These are phyloP conservation scores for Chaenogobius annularis DNA, from an alignment of 2,113 vertebrate species.

Conservation along the genomic window DNA sequence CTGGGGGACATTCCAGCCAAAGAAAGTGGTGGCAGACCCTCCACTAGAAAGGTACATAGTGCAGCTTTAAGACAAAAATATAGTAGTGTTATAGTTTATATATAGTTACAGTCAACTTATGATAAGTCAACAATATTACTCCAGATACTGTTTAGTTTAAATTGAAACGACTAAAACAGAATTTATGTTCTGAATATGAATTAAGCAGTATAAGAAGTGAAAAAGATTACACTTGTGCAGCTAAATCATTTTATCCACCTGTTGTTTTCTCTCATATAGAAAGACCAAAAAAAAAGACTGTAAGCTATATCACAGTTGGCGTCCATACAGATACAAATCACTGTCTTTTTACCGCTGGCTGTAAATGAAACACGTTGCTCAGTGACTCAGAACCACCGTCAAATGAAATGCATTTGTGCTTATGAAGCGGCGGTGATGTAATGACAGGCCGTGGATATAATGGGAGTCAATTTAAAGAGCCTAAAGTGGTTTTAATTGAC, in stretches of 20 bases:
- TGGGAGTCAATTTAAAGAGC: neutral
- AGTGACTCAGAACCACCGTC: slow-evolving; percentile 19
- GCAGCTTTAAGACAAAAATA: too few species aligned
- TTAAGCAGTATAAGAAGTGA: neutral
- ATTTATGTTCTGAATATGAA: too few species aligned
- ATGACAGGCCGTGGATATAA: neutral
- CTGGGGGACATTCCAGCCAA: too few species aligned
- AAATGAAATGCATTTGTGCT: neutral
- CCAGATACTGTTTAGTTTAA: too few species aligned
- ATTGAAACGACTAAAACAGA: too few species aligned
- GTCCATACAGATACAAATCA: slow-evolving; percentile 18
- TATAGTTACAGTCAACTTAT: too few species aligned
- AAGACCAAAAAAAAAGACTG: neutral
- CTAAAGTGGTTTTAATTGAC: neutral
- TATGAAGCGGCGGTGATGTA: neutral
- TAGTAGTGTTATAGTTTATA: too few species aligned
- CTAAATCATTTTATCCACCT: slow-evolving; percentile 4
- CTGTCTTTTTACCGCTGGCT: slow-evolving; percentile 8
- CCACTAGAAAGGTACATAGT: too few species aligned
- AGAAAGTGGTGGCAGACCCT: too few species aligned
- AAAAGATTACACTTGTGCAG: neutral
- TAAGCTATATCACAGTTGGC: neutral
- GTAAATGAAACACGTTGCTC: slow-evolving; percentile 1
- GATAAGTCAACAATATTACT: too few species aligned
- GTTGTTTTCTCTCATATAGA: neutral